These are phyloP conservation scores for Tetragonula clypearis DNA, from an alignment of 1,140 invertebrate species.

Conservation along the genomic window DNA sequence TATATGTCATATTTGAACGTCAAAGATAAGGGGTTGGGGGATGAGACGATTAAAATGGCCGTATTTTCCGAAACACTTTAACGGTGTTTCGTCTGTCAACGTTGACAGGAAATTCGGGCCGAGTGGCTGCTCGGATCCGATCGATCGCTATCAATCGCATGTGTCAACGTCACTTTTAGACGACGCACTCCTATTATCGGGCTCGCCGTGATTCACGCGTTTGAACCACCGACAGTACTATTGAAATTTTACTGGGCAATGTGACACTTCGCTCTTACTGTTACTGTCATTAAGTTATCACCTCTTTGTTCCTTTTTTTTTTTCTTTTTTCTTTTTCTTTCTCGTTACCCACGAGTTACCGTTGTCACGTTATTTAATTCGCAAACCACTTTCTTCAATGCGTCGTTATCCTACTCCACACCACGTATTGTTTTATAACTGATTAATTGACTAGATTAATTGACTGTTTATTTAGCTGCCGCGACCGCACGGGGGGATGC, in stretches of 20 bases:
- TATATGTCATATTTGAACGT: conserved; percentile 9
- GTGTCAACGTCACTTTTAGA: conserved; percentile 38
- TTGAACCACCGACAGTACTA: background rate
- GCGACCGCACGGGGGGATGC: background rate
- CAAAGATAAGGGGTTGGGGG: background rate
- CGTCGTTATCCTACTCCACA: background rate
- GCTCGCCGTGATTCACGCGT: background rate
- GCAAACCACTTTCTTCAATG: background rate
- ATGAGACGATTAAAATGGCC: background rate
- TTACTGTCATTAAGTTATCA: background rate
- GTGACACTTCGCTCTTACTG: too few relatives aligned
- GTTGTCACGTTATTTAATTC: background rate
- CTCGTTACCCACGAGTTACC: background rate
- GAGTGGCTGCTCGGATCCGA: conserved; percentile 5
- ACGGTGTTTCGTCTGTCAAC: conserved; percentile 27
- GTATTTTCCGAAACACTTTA: conserved; percentile 24
- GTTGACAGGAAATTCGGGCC: conserved; percentile 28
- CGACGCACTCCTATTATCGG: conserved; percentile 27
- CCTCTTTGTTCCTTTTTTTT: too few relatives aligned
- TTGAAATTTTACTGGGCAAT: background rate
- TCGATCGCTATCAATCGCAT: conserved; percentile 40
- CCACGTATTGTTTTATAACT: conserved; percentile 5
- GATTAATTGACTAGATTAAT: background rate
- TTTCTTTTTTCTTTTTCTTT: too few relatives aligned
- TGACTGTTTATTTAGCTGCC: background rate